Conservation (phyloP, 2,888 invertebrate genomes). For the Cyclophora albipunctata region DNA sequence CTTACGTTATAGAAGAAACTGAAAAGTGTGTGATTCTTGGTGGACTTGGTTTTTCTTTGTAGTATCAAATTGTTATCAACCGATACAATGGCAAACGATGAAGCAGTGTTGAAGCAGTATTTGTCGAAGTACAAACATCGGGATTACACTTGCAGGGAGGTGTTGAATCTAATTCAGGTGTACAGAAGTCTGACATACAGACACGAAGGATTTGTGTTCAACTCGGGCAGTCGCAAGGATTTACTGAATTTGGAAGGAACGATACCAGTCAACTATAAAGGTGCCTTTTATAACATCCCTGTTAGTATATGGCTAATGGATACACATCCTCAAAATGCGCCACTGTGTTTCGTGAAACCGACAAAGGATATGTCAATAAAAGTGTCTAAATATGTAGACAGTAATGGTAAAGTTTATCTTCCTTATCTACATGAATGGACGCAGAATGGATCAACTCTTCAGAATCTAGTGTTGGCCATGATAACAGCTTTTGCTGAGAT, state of each 20-base stretch:
- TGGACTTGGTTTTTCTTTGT: background rate
- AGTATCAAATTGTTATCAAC: background rate
- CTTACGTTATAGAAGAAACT: background rate
- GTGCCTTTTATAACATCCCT: conserved; percentile 95
- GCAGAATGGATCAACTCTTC: conserved; percentile 86
- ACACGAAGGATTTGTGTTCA: conserved; percentile 82
- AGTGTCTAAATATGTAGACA: conserved; percentile 94
- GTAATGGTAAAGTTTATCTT: conserved; percentile 95
- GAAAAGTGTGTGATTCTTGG: background rate
- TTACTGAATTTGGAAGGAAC: conserved; percentile 92
- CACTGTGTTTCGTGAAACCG: conserved; percentile 95
- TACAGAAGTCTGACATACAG: conserved; percentile 65
- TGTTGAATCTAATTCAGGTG: conserved; percentile 58
- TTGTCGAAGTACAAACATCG: conserved; percentile 63
- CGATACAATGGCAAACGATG: conserved; percentile 59
- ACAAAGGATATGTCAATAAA: conserved; percentile 97
- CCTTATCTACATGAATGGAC: conserved; percentile 98
- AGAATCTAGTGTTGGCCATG: conserved; percentile 93
- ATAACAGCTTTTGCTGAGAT: conserved; percentile 94
- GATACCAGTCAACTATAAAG: conserved; percentile 93
- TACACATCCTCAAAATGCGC: conserved; percentile 97
- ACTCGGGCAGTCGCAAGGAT: conserved; percentile 88
- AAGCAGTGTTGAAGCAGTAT: conserved; percentile 54
- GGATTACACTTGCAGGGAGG: conserved; percentile 62
- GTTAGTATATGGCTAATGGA: conserved; percentile 97